A percentile compares a stretch with the other conserved stretches of the same genome.
Conservation (phyloP, 2,113 vertebrate genomes). For the Noctilio leporinus region DNA sequence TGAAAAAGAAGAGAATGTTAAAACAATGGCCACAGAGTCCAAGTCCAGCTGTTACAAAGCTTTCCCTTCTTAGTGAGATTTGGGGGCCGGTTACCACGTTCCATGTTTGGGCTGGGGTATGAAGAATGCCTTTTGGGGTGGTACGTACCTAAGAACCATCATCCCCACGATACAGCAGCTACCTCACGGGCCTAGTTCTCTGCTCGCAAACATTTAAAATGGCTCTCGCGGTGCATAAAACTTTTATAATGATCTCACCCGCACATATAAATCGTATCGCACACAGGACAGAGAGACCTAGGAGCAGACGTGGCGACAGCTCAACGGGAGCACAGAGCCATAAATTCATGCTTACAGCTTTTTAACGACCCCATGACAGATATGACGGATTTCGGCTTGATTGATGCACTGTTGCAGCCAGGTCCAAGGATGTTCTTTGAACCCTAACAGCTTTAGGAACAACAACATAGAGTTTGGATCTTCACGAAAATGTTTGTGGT, state of each 20-base stretch:
- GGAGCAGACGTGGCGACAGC: slow-evolving; percentile 74
- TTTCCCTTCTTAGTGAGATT: background rate
- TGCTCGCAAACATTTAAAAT: slow-evolving; percentile 78
- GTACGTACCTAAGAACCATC: slow-evolving; percentile 63
- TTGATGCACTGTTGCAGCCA: slow-evolving; percentile 70
- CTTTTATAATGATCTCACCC: slow-evolving; percentile 80
- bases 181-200: slow-evolving; percentile 74
- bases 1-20: background rate
- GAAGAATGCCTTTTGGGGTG: background rate
- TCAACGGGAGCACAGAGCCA: slow-evolving; percentile 69
- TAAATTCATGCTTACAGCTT: slow-evolving; percentile 77
- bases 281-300: slow-evolving; percentile 68
- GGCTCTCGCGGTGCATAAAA: slow-evolving; percentile 77
- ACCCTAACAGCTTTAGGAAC: slow-evolving; percentile 61
- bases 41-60: background rate
- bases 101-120: background rate
- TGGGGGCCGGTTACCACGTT: background rate
- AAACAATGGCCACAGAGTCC: background rate
- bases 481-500: background rate
- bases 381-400: slow-evolving; percentile 76
- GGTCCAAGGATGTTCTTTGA: slow-evolving; percentile 67
- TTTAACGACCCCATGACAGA: slow-evolving; percentile 77
- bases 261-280: slow-evolving; percentile 78
- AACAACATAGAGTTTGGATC: background rate
- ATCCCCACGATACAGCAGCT: slow-evolving; percentile 68